Base-by-base conservation (phyloP, 2,888 invertebrate species). In the Pogonocherus hispidulus region DNA sequence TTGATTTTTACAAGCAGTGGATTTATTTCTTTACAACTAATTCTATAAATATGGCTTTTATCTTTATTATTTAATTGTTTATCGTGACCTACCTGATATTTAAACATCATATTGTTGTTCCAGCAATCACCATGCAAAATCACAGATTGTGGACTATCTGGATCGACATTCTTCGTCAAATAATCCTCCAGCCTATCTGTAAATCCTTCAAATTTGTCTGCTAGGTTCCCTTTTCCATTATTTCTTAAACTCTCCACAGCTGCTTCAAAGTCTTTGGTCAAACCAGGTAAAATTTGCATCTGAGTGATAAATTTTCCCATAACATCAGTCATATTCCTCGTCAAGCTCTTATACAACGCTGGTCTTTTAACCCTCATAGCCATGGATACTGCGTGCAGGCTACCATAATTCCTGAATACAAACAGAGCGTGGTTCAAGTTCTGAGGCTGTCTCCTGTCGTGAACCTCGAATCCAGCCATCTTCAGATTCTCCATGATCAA, bases 101-200 rank as follows among this genome's bases (percentile, higher is more conserved):
- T 73, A 66, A 81, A 82, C 78, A 82, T 76, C 76, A 82, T 79
- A 56, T 82, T 82, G 55, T 82, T 82, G 54, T 73, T 79, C 82
- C 82, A 82, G 63, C 80, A 79, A 70, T 82, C 82, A 3, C 81
- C 80, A 71, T 82, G 81, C 2, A 75, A 51, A 35, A 81, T 68
- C 3, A 78, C 77, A 18, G 69, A 70, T 3, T 69, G 23, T 3
- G 54, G 63, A 55, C 56, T 69, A 70, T 64, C 18, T 54, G 75
- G 51, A 60, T 76, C 47, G 57, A 66, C 6, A 20, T 37, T 23
- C 0, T 55, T 65, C 0, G 66, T 49, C 9, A 76, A 19, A 14
- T 75, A 70, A 16, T 69, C 63, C 35, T 57, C 54, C 8, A 78
- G 35, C 11, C 74, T 55, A 4, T 69, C 51, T 6, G 70, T 60